Percentiles rank a stretch among this genome's conserved stretches.
Conservation (phyloP, 2,888 invertebrate genomes). For the Seira ritae region DNA sequence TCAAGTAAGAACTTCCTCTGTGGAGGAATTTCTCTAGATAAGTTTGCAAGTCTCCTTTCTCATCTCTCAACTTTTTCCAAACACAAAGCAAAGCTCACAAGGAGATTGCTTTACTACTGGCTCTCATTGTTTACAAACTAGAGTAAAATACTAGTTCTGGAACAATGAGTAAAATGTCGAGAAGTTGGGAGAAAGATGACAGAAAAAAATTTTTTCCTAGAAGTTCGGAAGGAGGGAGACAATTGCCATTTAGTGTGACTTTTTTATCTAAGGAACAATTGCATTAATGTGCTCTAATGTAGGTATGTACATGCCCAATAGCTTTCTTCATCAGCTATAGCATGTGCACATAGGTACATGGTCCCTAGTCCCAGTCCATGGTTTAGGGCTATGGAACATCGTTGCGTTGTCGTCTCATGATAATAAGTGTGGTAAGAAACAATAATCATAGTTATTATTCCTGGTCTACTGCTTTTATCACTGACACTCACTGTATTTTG, state of each 20-base stretch:
- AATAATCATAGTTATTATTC: slow-evolving; percentile 18
- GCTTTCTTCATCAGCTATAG: neutral
- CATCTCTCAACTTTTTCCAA: too few relatives aligned
- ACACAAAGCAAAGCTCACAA: too few relatives aligned
- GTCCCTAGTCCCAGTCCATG: too few relatives aligned
- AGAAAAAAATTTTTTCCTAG: neutral
- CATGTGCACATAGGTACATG: too few relatives aligned
- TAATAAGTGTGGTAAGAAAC: slow-evolving; percentile 3
- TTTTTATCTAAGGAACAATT: neutral
- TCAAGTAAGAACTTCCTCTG: neutral
- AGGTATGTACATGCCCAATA: neutral
- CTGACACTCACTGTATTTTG: neutral
- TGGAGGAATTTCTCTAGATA: neutral
- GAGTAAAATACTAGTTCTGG: neutral
- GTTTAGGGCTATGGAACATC: too few relatives aligned
- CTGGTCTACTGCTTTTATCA: slow-evolving; percentile 13
- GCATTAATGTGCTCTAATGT: too few relatives aligned
- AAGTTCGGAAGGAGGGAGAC: slow-evolving; percentile 12
- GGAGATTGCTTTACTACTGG: neutral
- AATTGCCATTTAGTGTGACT: neutral
- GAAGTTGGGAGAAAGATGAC: neutral
- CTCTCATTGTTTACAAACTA: slow-evolving; percentile 16
- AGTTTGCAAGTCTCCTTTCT: neutral
- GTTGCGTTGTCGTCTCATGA: neutral
- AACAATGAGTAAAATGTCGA: slow-evolving; percentile 15